These are phyloP conservation scores for Indicator maculatus DNA, from an alignment of 2,113 vertebrate genomes.

Conservation along the genomic window DNA sequence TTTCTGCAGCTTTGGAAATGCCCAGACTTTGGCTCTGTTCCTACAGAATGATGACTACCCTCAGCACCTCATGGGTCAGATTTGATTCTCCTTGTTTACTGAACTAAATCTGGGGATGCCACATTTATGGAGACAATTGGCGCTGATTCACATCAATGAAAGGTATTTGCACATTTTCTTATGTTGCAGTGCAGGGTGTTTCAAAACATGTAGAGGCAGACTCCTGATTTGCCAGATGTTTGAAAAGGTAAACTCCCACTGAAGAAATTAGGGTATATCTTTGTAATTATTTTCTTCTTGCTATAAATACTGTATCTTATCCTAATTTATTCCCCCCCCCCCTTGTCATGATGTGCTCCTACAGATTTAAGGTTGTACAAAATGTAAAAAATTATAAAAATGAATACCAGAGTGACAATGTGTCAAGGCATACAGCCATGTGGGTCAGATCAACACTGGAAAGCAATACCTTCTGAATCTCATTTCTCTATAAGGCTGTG, in stretches of 20 bases:
- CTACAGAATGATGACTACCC: background rate
- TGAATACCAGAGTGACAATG: background rate
- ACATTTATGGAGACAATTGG: background rate
- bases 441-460: background rate
- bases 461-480: background rate
- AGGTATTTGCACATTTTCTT: background rate
- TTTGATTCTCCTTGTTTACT: background rate
- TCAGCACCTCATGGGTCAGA: background rate
- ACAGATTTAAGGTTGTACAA: background rate
- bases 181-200: background rate
- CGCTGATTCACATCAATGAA: background rate
- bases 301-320: background rate
- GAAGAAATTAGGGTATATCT: background rate
- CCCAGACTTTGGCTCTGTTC: background rate
- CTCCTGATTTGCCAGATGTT: background rate
- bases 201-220: background rate
- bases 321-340: background rate
- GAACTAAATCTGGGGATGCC: background rate
- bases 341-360: background rate
- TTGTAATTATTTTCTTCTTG: background rate
- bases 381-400: background rate
- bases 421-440: rapidly evolving
- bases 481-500: background rate
- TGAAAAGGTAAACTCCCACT: background rate
- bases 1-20: background rate